Evolutionary conservation across 1,140 invertebrate genomes (phyloP), one percentile per base, ranked within the genome.

Genomic region (Hydropsyche tenuis): DNA sequence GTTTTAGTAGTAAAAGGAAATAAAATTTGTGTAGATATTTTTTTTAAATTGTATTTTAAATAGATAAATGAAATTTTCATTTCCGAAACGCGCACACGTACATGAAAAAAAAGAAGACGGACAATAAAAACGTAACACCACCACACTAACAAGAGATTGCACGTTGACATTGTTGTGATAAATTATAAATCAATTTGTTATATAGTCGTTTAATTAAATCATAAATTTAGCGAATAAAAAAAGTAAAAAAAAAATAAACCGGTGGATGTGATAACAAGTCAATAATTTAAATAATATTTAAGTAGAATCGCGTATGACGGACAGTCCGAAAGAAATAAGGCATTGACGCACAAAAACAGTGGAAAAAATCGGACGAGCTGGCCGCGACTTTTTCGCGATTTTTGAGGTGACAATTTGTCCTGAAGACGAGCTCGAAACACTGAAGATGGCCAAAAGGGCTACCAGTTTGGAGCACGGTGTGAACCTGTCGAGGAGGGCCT

Each of bases 401-500:
- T n/a, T 9, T 37, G 30, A 79, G 79, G 80, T 78, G 79, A 82
- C 79, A 75, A 77, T 80, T 76, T 78, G 74, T 76, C 77, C 60
- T 73, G 73, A n/a, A 23, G 23, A 23, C 23, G 2, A 22, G 18
- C 14, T 53, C 73, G 64, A 48, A 66, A 77, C 73, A 73, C 77
- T 78, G 78, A 78, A 78, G 70, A 78, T 74, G 72, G 76, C 77
- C 78, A 78, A 78, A 14, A 37, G 78, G 78, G 77, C 76, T 73
- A 87, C 85, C 42, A 77, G 73, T 53, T 81, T 88, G 68, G 82
- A 84, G 79, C 86, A 88, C 80, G 83, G 86, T 69, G 87, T 87
- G 62, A 87, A 87, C 78, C 79, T 88, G 65, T 87, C 86, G 75
- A 80, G 86, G 73, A 82, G 87, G 53, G 87, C 87, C 9, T 88